These are phyloP conservation scores for Zosterops borbonicus DNA, from an alignment of 2,113 vertebrate genomes.

Conservation along the genomic window DNA sequence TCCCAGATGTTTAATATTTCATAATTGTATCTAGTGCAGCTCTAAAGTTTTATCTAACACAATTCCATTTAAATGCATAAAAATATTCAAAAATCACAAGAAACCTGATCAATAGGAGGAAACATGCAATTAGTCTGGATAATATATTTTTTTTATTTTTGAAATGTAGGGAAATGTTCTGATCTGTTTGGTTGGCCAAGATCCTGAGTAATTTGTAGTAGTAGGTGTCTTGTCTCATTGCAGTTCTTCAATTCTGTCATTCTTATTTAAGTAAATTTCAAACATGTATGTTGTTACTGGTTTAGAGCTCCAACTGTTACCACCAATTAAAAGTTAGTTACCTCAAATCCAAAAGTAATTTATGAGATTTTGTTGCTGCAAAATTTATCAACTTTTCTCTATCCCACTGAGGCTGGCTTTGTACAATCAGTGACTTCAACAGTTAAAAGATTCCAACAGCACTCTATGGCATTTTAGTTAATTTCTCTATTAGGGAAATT, in stretches of 20 bases:
- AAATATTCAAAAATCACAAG: neutral
- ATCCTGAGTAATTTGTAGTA: neutral
- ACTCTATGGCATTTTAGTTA: constrained; percentile 25
- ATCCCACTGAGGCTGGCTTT: neutral
- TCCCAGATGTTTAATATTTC: neutral
- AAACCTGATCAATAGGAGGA: neutral
- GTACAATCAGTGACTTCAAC: neutral
- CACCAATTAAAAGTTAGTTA: neutral
- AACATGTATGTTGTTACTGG: neutral
- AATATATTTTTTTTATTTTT: fast-evolving
- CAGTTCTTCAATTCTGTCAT: neutral
- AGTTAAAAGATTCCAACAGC: neutral
- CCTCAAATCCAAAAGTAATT: neutral
- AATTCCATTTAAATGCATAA: neutral
- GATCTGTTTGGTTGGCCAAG: neutral
- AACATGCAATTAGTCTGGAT: neutral
- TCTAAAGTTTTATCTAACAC: neutral
- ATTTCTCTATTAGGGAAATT: constrained; percentile 32
- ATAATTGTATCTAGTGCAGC: neutral
- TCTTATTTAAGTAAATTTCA: neutral
- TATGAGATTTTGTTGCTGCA: neutral
- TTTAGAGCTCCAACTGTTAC: neutral
- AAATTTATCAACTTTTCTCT: neutral
- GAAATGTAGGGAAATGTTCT: neutral
- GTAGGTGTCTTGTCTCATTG: neutral